A percentile compares a stretch with the other conserved stretches of the same genome.
Evolutionary conservation across 2,888 invertebrate species (phyloP).

Genomic region (Homarus gammarus): DNA sequence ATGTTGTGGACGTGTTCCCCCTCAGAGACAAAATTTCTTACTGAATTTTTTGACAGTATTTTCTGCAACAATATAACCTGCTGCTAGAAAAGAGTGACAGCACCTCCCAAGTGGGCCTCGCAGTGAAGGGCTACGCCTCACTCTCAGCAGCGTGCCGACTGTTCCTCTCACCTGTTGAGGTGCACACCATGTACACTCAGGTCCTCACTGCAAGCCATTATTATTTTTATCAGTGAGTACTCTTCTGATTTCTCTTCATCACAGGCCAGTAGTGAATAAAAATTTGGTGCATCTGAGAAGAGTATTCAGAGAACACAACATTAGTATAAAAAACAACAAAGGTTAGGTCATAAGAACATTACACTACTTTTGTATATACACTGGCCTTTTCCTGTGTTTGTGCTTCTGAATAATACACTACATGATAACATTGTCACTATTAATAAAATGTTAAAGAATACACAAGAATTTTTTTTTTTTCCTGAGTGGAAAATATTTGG

Average conservation of each 20-base stretch:
- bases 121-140: constrained; percentile 73
- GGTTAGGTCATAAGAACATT: too few relatives aligned
- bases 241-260: background rate
- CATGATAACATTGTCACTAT: too few relatives aligned
- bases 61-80: constrained; percentile 67
- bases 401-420: too few relatives aligned
- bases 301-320: background rate
- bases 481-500: too few relatives aligned
- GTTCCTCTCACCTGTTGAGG: constrained; percentile 53
- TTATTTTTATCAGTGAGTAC: constrained; percentile 72
- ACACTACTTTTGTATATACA: too few relatives aligned
- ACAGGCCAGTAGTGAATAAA: background rate
- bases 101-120: constrained; percentile 54
- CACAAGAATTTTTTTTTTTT: too few relatives aligned
- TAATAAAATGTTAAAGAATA: too few relatives aligned
- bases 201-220: constrained; percentile 73
- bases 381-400: too few relatives aligned
- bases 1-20: too few relatives aligned
- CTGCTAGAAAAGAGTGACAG: constrained; percentile 60
- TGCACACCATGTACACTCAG: constrained; percentile 65
- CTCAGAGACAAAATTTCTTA: too few relatives aligned
- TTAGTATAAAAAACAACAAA: background rate
- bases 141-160: constrained; percentile 69
- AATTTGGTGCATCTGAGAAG: background rate
- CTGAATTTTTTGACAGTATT: constrained; percentile 38